Percentiles rank a stretch among this genome's conserved stretches.
Evolutionary conservation across 2,797 vertebrate species (phyloP).

Genomic region (Morelia viridis): DNA sequence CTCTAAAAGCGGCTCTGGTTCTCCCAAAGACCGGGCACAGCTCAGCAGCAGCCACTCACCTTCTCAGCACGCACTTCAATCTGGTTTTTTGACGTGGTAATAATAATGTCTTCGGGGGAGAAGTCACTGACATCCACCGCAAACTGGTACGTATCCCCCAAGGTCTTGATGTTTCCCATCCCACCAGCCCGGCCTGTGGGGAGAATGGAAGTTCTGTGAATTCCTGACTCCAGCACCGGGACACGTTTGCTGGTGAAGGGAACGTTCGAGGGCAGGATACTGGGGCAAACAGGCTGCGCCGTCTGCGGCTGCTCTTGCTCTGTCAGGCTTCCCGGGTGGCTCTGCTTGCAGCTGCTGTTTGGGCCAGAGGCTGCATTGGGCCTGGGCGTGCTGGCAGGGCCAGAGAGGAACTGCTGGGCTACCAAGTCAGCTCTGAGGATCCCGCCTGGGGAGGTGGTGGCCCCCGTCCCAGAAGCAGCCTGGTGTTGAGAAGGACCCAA

Average conservation of each 20-base stretch:
- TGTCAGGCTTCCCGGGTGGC: background rate
- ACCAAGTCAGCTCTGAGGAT: background rate
- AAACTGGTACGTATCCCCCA: constrained; percentile 86
- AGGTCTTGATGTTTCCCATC: constrained; percentile 77
- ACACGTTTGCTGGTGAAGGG: accelerated
- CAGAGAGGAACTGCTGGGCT: background rate
- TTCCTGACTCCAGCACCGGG: background rate
- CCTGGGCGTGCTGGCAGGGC: no score
- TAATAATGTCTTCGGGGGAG: constrained; percentile 84
- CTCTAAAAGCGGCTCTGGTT: background rate
- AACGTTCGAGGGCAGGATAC: background rate
- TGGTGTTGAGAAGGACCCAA: background rate
- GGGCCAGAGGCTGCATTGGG: no score
- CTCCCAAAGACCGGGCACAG: background rate
- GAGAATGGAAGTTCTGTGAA: background rate
- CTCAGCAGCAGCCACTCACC: constrained; percentile 70
- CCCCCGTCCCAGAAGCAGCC: background rate
- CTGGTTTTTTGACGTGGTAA: constrained; percentile 88
- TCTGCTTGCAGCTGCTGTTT: background rate
- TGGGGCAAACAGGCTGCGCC: background rate
- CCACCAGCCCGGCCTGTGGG: constrained; percentile 69
- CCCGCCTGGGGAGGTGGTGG: background rate
- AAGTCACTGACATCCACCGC: constrained; percentile 87
- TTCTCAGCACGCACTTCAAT: constrained; percentile 89
- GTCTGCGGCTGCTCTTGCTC: background rate